Base-by-base conservation (phyloP, 2,113 vertebrate species). In the Daphoenositta chrysoptera region DNA sequence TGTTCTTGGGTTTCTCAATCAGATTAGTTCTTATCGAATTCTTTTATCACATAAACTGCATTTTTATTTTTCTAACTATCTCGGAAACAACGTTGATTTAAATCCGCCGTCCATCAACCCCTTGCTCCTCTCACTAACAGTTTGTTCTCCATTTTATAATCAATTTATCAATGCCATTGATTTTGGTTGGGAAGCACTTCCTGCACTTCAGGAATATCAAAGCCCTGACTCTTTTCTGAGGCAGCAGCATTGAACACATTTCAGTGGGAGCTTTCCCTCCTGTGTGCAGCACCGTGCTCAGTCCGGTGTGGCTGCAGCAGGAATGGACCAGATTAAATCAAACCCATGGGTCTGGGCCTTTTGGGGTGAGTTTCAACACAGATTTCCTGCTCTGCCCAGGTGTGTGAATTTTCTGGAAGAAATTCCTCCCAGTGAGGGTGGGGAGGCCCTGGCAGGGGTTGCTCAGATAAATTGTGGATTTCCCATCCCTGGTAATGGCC, bases 1-100 rank as follows among this genome's bases (percentile, higher is more conserved):
- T 80, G 19, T 35, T 17, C 23, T 48, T 71, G 2, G 16, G 2
- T 71, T 90, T 80, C 61, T 83, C 33, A 33, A 4, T 48, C 30
- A 40, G 48, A 7, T 56, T 3, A 37, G 13, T 54, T 63, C 26
- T 56, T 45, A 26, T 4, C 30, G 0, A 4, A 6, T 15, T 24
- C 48, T 30, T 47, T 40, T n/a, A 18, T 20, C 2, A 0, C 3
- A 3, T 35, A 27, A 83, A 58, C 7, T 0, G 7, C 30, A 0
- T 16, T 71, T 90, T 68, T 51, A 11, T 63, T 68, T 84, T 42
- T 17, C 22, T 30, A 0, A 7, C 61, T 6, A 1, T 7, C 33
- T 58, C 16, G 27, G 60, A 42, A 84, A 23, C 13, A 3, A 3
- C 0, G 0, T 42, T 26, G 11, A 4, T 50, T 64, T 51, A 47